phyloP scores from a whole-genome alignment of 2,113 vertebrate species.

The Ursus arctos region DNA sequence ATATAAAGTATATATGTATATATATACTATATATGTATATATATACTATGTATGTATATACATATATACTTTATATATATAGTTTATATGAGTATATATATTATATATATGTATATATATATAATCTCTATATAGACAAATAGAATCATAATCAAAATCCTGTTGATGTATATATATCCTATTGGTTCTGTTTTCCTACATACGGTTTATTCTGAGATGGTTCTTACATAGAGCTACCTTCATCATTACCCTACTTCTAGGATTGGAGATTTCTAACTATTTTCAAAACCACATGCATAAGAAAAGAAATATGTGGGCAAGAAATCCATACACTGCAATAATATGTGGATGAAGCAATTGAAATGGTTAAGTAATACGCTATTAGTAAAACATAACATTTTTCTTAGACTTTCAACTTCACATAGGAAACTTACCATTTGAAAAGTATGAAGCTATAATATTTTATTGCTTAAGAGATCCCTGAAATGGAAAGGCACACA shows the following conservation, averaged over 20 bases:
- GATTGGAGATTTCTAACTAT: background rate
- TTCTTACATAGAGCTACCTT: background rate
- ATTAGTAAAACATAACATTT: slow-evolving; percentile 66
- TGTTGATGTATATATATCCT: background rate
- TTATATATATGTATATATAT: no score
- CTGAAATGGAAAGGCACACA: slow-evolving; percentile 68
- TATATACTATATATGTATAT: no score
- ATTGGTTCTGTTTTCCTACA: background rate
- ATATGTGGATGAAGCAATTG: background rate
- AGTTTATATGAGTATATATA: background rate
- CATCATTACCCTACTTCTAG: background rate
- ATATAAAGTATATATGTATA: no score
- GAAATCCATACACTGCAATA: background rate
- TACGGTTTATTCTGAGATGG: slow-evolving; percentile 35
- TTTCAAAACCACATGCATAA: slow-evolving; percentile 46
- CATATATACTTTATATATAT: background rate
- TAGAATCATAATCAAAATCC: background rate
- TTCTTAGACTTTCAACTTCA: slow-evolving; percentile 61
- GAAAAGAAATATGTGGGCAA: slow-evolving; percentile 55
- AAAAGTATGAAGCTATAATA: slow-evolving; percentile 53
- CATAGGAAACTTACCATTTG: slow-evolving; percentile 4
- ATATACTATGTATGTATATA: no score
- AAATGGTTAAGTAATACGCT: slow-evolving; percentile 60
- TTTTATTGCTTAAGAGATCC: slow-evolving; percentile 68
- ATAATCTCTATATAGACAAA: background rate